These are phyloP conservation scores for Salvelinus fontinalis DNA, from an alignment of 2,113 vertebrate species.

Conservation along the genomic window DNA sequence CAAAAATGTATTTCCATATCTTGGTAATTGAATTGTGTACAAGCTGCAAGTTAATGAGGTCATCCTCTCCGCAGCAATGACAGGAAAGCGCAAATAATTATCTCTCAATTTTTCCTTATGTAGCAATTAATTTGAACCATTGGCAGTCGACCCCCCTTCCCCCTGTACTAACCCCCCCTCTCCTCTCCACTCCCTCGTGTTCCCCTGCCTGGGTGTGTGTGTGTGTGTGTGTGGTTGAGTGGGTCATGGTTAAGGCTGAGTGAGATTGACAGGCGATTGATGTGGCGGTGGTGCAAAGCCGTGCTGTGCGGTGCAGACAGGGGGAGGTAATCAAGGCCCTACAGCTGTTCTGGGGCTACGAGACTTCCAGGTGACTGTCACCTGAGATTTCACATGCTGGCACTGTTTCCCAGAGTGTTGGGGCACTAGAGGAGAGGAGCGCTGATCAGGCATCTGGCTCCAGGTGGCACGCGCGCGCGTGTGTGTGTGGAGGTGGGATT, in stretches of 20 bases:
- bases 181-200: not conserved
- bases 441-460: conserved; percentile 80
- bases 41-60: conserved; percentile 95
- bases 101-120: conserved; percentile 93
- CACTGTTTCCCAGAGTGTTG: conserved; percentile 63
- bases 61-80: conserved; percentile 85
- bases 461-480: conserved; percentile 75
- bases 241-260: conserved; percentile 81
- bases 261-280: conserved; percentile 87
- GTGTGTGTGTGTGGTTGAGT: conserved; percentile 57
- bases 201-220: not conserved
- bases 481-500: not conserved
- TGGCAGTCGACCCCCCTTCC: too few species aligned
- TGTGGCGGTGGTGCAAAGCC: conserved; percentile 60
- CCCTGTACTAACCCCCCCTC: too few species aligned
- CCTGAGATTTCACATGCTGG: conserved; percentile 83
- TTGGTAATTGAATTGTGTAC: conserved; percentile 97
- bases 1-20: conserved; percentile 96
- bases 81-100: conserved; percentile 95
- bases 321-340: conserved; percentile 78
- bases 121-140: conserved; percentile 92
- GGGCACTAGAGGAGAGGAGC: conserved; percentile 60
- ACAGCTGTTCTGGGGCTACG: conserved; percentile 82
- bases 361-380: conserved; percentile 87
- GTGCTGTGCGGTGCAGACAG: conserved; percentile 42